Conservation (phyloP, 2,888 invertebrate genomes). For the Synanthedon myopaeformis region DNA sequence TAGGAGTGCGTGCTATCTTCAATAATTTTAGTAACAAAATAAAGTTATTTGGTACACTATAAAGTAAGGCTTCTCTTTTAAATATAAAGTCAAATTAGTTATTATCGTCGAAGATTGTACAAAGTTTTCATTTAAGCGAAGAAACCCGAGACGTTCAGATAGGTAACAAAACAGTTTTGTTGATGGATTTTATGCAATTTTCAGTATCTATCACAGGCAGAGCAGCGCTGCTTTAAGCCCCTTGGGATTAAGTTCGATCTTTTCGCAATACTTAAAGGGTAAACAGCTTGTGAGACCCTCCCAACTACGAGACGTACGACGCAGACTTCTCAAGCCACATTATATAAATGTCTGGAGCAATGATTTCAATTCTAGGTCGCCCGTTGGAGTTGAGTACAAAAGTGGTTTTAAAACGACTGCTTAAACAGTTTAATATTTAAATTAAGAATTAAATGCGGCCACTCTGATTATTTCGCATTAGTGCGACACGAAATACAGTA, state of each 20-base stretch:
- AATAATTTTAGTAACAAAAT: no score
- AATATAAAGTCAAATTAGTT: no score
- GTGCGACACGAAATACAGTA: no score
- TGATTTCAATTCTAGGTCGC: no score
- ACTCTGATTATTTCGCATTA: no score
- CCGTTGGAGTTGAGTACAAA: no score
- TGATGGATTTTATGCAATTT: conserved; percentile 71
- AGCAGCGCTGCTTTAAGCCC: conserved; percentile 43
- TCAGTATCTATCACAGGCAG: conserved; percentile 67
- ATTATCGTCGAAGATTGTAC: conserved; percentile 1
- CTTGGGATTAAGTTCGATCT: conserved; percentile 65
- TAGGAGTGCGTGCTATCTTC: no score
- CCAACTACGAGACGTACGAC: background rate
- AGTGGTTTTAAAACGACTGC: conserved; percentile 7
- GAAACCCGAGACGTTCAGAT: conserved; percentile 5
- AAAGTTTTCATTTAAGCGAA: conserved; percentile 8
- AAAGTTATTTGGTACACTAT: no score
- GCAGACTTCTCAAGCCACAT: background rate
- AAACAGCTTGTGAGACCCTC: conserved; percentile 37
- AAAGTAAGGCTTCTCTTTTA: no score
- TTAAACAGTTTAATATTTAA: conserved; percentile 2
- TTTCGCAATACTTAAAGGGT: conserved; percentile 62
- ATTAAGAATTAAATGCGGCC: background rate
- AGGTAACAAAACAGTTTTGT: conserved; percentile 45
- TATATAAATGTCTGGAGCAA: background rate